phyloP scores from a whole-genome alignment of 1,140 invertebrate genomes.

The Philopotamus ludificatus region DNA sequence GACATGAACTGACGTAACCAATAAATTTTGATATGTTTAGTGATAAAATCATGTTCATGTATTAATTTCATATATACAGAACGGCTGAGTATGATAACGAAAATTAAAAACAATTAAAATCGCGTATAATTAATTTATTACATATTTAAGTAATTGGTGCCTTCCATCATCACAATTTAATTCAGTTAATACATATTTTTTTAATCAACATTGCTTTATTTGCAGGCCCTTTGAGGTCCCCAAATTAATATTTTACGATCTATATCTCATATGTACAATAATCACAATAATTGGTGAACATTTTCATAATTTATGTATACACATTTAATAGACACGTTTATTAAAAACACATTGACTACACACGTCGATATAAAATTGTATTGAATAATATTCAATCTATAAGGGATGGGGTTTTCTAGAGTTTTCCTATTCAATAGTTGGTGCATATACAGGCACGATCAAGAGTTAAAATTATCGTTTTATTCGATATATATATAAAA shows the following conservation, averaged over 20 bases:
- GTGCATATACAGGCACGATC: slow-evolving; percentile 28
- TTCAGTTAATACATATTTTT: background rate
- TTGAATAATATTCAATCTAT: background rate
- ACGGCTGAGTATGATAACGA: no score
- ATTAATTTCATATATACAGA: background rate
- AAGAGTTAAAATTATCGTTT: slow-evolving; percentile 26
- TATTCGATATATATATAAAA: background rate
- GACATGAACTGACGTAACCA: no score
- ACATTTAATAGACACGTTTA: background rate
- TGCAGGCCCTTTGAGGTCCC: slow-evolving; percentile 10
- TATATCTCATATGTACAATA: slow-evolving; percentile 24
- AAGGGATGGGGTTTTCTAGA: background rate
- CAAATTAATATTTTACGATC: slow-evolving; percentile 1
- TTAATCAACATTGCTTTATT: slow-evolving; percentile 31
- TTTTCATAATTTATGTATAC: background rate
- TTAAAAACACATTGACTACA: background rate
- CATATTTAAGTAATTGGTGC: slow-evolving; percentile 33
- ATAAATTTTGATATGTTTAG: background rate
- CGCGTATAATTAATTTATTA: no score
- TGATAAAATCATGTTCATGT: background rate
- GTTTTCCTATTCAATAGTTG: slow-evolving; percentile 20
- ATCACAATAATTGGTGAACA: slow-evolving; percentile 26
- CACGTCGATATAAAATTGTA: background rate
- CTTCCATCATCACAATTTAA: slow-evolving; percentile 32
- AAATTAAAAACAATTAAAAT: no score